phyloP scores from a whole-genome alignment of 2,797 vertebrate genomes.

The Rhinogobio ventralis region DNA sequence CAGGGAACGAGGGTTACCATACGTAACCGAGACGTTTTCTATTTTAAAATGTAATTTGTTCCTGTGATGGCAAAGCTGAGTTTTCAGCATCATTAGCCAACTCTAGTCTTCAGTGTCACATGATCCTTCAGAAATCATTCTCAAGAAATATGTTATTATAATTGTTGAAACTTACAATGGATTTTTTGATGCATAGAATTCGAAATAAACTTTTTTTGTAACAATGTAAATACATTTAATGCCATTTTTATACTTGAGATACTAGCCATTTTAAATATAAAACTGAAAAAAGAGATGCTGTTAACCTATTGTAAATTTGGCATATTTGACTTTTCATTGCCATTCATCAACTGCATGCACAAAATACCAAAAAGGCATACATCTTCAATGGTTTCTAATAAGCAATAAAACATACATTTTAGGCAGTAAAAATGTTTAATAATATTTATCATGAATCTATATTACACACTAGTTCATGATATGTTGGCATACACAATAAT shows the following conservation, averaged over 20 bases:
- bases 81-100: neutral
- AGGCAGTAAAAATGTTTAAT: slow-evolving; percentile 22
- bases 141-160: neutral
- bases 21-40: too few species aligned
- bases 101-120: neutral
- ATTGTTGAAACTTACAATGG: neutral
- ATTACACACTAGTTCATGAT: slow-evolving; percentile 43
- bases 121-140: neutral
- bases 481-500: slow-evolving; percentile 61
- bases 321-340: too few species aligned
- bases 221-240: neutral
- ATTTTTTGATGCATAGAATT: neutral
- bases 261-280: neutral
- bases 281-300: neutral
- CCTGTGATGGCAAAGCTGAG: neutral
- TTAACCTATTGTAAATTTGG: neutral
- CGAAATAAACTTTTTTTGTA: neutral
- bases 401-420: neutral
- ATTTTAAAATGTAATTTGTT: neutral
- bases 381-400: neutral
- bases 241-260: neutral
- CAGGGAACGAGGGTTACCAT: too few species aligned
- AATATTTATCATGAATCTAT: neutral
- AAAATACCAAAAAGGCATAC: neutral
- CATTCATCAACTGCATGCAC: too few species aligned